Percentiles rank a stretch among this genome's conserved stretches.
Evolutionary conservation across 1,140 invertebrate species (phyloP).

Genomic region (Gryllus bimaculatus): DNA sequence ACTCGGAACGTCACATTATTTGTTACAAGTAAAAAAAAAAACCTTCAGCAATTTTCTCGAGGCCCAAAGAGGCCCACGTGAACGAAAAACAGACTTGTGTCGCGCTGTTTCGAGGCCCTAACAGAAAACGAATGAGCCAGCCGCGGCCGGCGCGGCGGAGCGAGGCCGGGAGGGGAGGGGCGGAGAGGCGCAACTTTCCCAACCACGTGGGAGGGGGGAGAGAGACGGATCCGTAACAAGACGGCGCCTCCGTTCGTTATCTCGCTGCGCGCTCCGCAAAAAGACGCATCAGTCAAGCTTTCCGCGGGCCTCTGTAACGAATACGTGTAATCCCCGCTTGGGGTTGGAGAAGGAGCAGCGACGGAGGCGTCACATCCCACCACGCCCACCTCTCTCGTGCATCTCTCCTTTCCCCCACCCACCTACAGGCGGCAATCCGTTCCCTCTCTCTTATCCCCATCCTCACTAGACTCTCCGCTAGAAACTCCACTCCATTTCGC

Average conservation of each 20-base stretch:
- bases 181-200: background rate
- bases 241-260: background rate
- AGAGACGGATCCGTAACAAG: background rate
- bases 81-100: too few species aligned
- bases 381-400: background rate
- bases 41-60: too few species aligned
- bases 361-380: background rate
- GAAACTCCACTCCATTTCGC: background rate
- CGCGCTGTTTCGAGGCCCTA: too few species aligned
- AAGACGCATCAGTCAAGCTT: background rate
- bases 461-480: background rate
- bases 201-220: background rate
- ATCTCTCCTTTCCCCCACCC: background rate
- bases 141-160: too few species aligned
- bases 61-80: too few species aligned
- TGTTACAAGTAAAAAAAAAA: too few species aligned
- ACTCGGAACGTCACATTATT: too few species aligned
- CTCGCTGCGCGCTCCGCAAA: background rate
- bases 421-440: background rate
- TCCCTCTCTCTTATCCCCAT: background rate
- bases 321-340: background rate
- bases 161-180: too few species aligned
- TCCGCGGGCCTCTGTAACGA: background rate
- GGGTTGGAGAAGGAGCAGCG: background rate
- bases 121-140: too few species aligned